Evolutionary conservation across 2,888 invertebrate species (phyloP).

Genomic region (Nomada hirtipes): DNA sequence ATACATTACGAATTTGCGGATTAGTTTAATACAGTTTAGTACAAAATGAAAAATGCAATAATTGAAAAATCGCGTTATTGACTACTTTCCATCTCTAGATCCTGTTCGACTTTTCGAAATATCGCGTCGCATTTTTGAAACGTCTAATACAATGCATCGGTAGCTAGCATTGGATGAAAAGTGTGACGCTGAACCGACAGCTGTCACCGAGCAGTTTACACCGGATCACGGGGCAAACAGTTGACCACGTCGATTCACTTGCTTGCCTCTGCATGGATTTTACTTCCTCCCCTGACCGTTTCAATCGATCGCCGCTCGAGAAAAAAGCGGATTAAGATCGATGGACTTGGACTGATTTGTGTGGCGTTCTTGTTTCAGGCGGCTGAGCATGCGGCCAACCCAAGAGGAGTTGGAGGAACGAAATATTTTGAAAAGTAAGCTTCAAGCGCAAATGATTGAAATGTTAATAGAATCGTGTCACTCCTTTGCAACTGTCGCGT

Average conservation of each 20-base stretch:
- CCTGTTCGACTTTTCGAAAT: too few species aligned
- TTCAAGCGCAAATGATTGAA: background rate
- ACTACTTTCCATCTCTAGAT: too few species aligned
- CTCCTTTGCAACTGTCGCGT: background rate
- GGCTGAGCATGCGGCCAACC: slow-evolving; percentile 98
- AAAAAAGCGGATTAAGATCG: slow-evolving; percentile 54
- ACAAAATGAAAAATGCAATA: too few species aligned
- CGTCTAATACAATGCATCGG: background rate
- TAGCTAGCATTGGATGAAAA: background rate
- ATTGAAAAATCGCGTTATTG: too few species aligned
- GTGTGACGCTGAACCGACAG: slow-evolving; percentile 15
- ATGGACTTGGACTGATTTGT: slow-evolving; percentile 55
- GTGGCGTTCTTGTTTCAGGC: slow-evolving; percentile 85
- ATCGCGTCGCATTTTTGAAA: background rate
- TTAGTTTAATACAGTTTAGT: too few species aligned
- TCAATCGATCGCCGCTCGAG: slow-evolving; percentile 9
- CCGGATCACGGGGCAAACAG: slow-evolving; percentile 48
- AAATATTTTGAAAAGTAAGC: slow-evolving; percentile 98
- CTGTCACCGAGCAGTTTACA: slow-evolving; percentile 46
- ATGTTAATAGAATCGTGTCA: background rate
- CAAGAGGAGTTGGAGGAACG: slow-evolving; percentile 98
- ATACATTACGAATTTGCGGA: too few species aligned
- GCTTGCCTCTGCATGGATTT: slow-evolving; percentile 56
- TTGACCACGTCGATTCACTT: slow-evolving; percentile 61
- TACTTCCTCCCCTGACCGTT: slow-evolving; percentile 33